Base-by-base conservation (phyloP, 2,113 vertebrate species). In the Amblyopsis rosae region DNA sequence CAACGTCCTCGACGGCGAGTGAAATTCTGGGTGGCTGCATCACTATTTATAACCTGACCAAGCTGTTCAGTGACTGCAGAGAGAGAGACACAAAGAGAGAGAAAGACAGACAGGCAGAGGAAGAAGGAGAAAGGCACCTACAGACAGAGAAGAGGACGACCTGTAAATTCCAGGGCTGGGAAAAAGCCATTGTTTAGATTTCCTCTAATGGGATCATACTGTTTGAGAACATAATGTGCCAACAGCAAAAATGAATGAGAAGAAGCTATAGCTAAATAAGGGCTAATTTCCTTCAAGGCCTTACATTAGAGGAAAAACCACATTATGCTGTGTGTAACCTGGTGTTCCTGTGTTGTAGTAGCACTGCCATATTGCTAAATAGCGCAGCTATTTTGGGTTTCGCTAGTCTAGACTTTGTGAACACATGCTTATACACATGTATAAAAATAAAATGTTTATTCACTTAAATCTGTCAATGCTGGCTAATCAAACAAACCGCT, bases 31-130 rank as follows among this genome's bases (percentile, higher is more conserved):
- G 86, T 88, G 86, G 84, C 81, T 89, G 86, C 75, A 41, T 79
- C 80, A 86, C 89, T 88, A 88, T 89, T 90, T 90, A 88, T 90
- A 89, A 90, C 87, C 81, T 86, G 86, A 77, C 80, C 77, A 68
- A 81, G 78, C 82, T 88, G 87, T 83, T 76, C 79, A 19, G 33
- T 85, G 83, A 88, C 80, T 82, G 81, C 75, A 80, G 71, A 80
- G 74, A 69, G 79, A 81, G 82, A 54, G 54, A n/a, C n/a, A n/a
- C n/a, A n/a, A n/a, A 75, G 65, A 55, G 73, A 70, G 73, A 68
- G 70, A 58, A 53, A 73, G 65, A 69, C 33, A 41, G 35, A 41
- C 5, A 41, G 35, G 6, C 5, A 41, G 35, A 41, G 17, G 4
- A 9, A 61, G 35, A 61, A 35, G 16, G 35, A 61, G 6, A 16